phyloP scores from a whole-genome alignment of 2,113 vertebrate genomes.

The Nannospalax galili region DNA sequence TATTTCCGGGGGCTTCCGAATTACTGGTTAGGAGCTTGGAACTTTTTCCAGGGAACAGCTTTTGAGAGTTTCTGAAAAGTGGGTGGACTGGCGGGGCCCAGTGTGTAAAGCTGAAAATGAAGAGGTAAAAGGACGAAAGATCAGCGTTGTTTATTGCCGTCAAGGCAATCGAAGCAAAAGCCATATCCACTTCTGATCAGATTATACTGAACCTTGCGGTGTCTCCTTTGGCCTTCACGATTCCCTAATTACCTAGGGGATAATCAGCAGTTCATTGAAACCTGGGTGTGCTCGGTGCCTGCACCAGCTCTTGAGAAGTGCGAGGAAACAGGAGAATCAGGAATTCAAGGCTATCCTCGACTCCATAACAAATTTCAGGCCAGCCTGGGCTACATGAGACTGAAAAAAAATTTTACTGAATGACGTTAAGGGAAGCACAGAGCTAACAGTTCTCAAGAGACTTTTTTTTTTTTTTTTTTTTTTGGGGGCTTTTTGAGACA shows the following conservation, averaged over 20 bases:
- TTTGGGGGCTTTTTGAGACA: too few relatives aligned
- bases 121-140: too few relatives aligned
- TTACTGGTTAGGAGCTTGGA: not conserved
- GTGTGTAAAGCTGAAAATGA: not conserved
- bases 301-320: not conserved
- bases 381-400: not conserved
- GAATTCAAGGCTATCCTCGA: not conserved
- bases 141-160: not conserved
- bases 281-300: not conserved
- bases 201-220: not conserved
- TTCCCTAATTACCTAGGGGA: not conserved
- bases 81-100: not conserved
- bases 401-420: not conserved
- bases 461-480: too few relatives aligned
- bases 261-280: not conserved
- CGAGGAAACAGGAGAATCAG: not conserved
- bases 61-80: not conserved
- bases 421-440: too few relatives aligned
- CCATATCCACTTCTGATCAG: not conserved
- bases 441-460: too few relatives aligned
- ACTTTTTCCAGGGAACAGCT: not conserved
- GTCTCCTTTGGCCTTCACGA: not conserved
- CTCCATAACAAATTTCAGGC: not conserved
- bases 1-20: too few relatives aligned
- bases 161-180: not conserved